Evolutionary conservation across 2,888 invertebrate genomes (phyloP), one percentile per base, ranked within the genome.

Genomic region (Thera obeliscata): DNA sequence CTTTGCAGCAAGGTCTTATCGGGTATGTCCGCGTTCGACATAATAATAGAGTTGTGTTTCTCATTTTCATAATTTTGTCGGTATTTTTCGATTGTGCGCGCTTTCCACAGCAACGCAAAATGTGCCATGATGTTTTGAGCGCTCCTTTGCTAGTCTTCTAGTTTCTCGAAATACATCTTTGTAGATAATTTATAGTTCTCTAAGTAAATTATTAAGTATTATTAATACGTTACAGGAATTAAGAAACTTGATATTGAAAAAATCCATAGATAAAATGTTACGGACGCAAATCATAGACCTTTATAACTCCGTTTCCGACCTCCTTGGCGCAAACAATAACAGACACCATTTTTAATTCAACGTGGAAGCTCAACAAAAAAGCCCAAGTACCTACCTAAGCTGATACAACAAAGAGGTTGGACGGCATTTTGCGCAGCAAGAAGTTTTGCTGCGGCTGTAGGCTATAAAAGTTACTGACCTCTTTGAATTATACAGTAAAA

Each of bases 61-160:
- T 95, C 96, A 68, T 94, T 89, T 76, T 94, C 90, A 74, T 95
- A 94, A 55, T 84, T 84, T 56, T 81, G 76, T 77, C 93, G 87
- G 67, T 91, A 87, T 77, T 90, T 93, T 78, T 94, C 94, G 57
- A 95, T 86, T 33, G 88, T 90, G 36, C 90, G 82, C 50, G 95
- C 95, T 82, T 95, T 94, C 82, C 94, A 90, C 9, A 95, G 81
- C 65, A 95, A 86, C 66, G 94, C 91, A 76, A 95, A 93, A 73
- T 94, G 94, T 12, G 95, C 91, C 95, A 95, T 95, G 6, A 22
- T 12, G 4, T 50, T 3, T 52, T 33, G 2, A 12, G 3, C 2
- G 2, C 7, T 33, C 33, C 43, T 60, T 0, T 35, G 36, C 4
- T 48, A 48, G 12, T 12, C 11, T 43, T 56, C 12, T 56, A 49